Base-by-base conservation (phyloP, 2,797 vertebrate species). In the Takifugu ocellatus region DNA sequence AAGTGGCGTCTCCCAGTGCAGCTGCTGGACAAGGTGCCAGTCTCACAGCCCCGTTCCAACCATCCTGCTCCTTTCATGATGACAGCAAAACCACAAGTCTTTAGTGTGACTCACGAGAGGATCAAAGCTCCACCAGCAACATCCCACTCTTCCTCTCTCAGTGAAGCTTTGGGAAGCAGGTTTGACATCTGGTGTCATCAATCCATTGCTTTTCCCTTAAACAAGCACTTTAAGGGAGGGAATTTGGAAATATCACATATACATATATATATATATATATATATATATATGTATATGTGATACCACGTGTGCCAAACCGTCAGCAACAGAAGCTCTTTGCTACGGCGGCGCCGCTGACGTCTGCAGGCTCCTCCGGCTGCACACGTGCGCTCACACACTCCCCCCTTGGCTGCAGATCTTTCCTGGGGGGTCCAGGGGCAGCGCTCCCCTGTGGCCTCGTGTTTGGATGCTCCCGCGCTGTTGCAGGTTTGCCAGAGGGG, bases 1-100 rank as follows among this genome's bases (percentile, higher is more conserved):
- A 87, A 81, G 80, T 82, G 61, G 54, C 70, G 72, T 73, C 68
- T 72, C 77, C 58, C 60, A 82, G 76, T 68, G 70, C 79, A 82
- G 61, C 60, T 75, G 66, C 67, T 66, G 79, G 83, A 86, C 79
- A 85, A 64, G 72, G 82, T 79, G 74, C 75, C 74, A 70, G 62
- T 80, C 74, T 84, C 78, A 80, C 58, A 75, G 61, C 72, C 61
- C 66, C 70, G 78, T 79, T 76, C 71, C 65, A 79, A 78, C 73
- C 79, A 75, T 74, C 61, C 65, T 79, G 81, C 55, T 77, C 63
- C 79, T 74, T 71, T 84, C 84, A 86, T 82, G 75, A 84, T 83
- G 76, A 83, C 68, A 76, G 66, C 44, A 79, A 54, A 74, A 78
- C 75, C 76, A 78, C 65, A 58, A 82, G 65, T 70, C 62, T 81